These are phyloP conservation scores for Megalops cyprinoides DNA, from an alignment of 2,797 vertebrate genomes.

Conservation along the genomic window DNA sequence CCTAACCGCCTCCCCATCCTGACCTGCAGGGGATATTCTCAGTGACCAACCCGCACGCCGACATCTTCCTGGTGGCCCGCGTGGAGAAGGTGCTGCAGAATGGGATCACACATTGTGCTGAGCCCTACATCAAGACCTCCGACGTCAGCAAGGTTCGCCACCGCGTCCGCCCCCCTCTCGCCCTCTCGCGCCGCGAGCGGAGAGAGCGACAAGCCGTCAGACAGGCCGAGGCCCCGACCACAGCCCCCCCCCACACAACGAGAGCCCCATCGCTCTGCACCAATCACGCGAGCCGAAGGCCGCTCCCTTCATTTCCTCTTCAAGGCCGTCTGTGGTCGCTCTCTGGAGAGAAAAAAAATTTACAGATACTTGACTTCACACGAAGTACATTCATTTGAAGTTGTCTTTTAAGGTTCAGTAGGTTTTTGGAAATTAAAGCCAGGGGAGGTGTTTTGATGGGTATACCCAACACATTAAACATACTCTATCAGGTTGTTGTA, in stretches of 20 bases:
- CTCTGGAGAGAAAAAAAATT: background rate
- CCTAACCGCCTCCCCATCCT: background rate
- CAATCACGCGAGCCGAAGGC: background rate
- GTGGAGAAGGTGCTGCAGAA: constrained; percentile 98
- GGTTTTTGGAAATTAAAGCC: background rate
- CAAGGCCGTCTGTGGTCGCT: no score
- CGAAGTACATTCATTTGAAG: background rate
- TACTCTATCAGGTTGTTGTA: no score
- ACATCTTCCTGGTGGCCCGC: constrained; percentile 91
- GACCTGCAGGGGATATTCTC: constrained; percentile 88
- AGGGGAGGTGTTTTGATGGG: no score
- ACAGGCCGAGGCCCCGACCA: background rate
- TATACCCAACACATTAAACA: no score
- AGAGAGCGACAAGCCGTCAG: background rate
- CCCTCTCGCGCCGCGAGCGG: background rate
- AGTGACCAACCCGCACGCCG: constrained; percentile 87
- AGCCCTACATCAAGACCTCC: constrained; percentile 92
- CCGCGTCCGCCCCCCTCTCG: background rate
- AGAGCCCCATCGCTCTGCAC: background rate
- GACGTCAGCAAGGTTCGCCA: constrained; percentile 84
- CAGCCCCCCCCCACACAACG: background rate
- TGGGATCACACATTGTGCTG: constrained; percentile 90
- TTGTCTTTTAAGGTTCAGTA: background rate
- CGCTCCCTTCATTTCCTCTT: background rate
- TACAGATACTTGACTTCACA: background rate